Evolutionary conservation across 2,888 invertebrate species (phyloP).

Genomic region (Opisthograptis luteolata): DNA sequence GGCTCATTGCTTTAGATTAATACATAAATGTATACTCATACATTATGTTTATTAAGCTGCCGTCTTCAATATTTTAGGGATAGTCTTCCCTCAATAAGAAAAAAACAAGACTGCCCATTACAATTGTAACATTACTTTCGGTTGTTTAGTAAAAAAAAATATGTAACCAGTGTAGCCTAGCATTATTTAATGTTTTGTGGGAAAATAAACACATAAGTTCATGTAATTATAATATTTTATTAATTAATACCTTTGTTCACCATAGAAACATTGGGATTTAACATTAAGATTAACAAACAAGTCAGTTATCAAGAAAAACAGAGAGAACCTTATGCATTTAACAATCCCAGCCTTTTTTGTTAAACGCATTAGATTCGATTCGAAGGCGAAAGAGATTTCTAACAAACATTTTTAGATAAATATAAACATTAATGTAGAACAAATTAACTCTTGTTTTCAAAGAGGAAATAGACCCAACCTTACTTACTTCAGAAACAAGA

Average conservation of each 20-base stretch:
- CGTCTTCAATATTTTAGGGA: too few species aligned
- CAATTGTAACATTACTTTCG: too few species aligned
- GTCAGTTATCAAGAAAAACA: slow-evolving; percentile 42
- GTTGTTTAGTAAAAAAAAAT: too few species aligned
- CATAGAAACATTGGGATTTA: slow-evolving; percentile 44
- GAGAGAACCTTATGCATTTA: slow-evolving; percentile 31
- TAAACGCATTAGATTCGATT: slow-evolving; percentile 38
- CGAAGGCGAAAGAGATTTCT: neutral
- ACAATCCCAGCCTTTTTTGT: slow-evolving; percentile 63
- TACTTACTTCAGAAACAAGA: neutral
- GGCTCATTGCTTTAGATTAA: too few species aligned
- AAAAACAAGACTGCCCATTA: slow-evolving; percentile 7
- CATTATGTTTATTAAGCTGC: too few species aligned
- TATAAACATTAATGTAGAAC: slow-evolving; percentile 4
- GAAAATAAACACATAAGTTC: slow-evolving; percentile 46
- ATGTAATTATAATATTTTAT: slow-evolving; percentile 43
- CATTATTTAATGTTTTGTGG: slow-evolving; percentile 9
- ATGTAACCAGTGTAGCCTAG: neutral
- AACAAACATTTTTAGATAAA: neutral
- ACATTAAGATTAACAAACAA: slow-evolving; percentile 41
- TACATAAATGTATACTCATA: too few species aligned
- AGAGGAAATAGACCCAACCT: neutral
- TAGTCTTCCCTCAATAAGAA: neutral
- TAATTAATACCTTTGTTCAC: slow-evolving; percentile 49
- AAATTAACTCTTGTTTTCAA: neutral